These are phyloP conservation scores for Sesamia inferens DNA, from an alignment of 2,888 invertebrate genomes.

Conservation along the genomic window DNA sequence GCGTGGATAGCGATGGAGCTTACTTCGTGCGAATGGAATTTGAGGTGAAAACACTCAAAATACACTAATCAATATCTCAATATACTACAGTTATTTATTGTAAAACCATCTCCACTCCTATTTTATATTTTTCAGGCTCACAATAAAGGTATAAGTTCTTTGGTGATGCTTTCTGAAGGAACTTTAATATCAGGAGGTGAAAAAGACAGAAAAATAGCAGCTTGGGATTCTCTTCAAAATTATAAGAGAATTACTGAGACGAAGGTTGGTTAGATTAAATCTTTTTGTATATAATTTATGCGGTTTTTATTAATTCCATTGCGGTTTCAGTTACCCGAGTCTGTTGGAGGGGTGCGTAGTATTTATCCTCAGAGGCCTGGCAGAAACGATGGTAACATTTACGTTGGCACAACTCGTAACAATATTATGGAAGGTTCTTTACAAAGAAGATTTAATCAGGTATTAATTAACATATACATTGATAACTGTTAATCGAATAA, in stretches of 20 bases:
- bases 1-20: conserved; percentile 96
- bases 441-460: conserved; percentile 96
- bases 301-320: neutral
- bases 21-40: conserved; percentile 97
- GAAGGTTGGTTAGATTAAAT: conserved; percentile 89
- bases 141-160: conserved; percentile 95
- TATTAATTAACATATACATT: conserved; percentile 64
- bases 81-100: neutral
- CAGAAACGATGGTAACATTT: conserved; percentile 96
- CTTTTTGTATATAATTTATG: neutral
- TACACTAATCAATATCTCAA: no score
- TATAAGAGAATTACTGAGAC: conserved; percentile 97
- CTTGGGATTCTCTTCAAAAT: conserved; percentile 97
- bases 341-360: conserved; percentile 96
- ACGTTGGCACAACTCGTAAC: conserved; percentile 97
- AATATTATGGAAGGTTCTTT: conserved; percentile 97
- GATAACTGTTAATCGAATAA: no score
- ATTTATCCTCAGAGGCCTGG: conserved; percentile 97
- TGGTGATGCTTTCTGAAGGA: conserved; percentile 97
- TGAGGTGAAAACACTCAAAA: conserved; percentile 87
- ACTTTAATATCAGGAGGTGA: conserved; percentile 97
- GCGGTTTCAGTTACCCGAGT: conserved; percentile 93
- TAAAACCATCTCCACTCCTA: neutral
- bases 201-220: conserved; percentile 96
- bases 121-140: conserved; percentile 90